Evolutionary conservation across 2,797 vertebrate genomes (phyloP), one percentile per base, ranked within the genome.

Genomic region (Corythornis leucogaster): DNA sequence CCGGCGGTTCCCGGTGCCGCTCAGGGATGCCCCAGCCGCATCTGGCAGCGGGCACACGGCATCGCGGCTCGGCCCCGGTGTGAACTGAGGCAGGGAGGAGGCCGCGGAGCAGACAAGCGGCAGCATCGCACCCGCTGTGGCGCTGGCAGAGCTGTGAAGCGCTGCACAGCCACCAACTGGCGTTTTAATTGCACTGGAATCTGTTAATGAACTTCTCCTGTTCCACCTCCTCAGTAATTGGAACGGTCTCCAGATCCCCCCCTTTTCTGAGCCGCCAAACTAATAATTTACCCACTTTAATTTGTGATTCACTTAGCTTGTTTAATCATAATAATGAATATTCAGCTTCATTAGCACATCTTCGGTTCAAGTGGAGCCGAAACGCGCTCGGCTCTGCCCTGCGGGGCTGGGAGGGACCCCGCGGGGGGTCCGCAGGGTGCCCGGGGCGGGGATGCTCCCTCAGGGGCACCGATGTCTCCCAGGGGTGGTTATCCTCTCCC

Each of bases 271-370:
- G 93, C 93, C 58, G 87, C 93, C 95, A 96, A 95, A 85, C 95
- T 96, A 94, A 92, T 96, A 97, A 97, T 97, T 97, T 97, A 92
- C 90, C 95, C 94, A 79, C 97, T 97, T 96, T 75, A 80, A 94
- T 96, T 94, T 94, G 94, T 93, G 94, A 96, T 92, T 97, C 73
- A 85, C 58, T 95, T 85, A 58, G 92, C 95, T 94, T 96, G 94
- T 93, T 96, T 86, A 96, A 94, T 95, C 95, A 93, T 83, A 96
- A 96, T 92, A 97, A 96, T 94, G 96, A 95, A 95, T 94, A 92
- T 91, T 93, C 93, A 92, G 93, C 85, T 88, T 91, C 92, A 90
- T 96, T 96, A 94, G 92, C 93, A 85, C 89, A 40, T 53, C 53
- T 77, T 95, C 82, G 89, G 93, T 90, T 96, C 91, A 59, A 77